Evolutionary conservation across 37 sponge, comb jelly and placozoan genomes (phyloP).

Genomic region (Ianthella basta): DNA sequence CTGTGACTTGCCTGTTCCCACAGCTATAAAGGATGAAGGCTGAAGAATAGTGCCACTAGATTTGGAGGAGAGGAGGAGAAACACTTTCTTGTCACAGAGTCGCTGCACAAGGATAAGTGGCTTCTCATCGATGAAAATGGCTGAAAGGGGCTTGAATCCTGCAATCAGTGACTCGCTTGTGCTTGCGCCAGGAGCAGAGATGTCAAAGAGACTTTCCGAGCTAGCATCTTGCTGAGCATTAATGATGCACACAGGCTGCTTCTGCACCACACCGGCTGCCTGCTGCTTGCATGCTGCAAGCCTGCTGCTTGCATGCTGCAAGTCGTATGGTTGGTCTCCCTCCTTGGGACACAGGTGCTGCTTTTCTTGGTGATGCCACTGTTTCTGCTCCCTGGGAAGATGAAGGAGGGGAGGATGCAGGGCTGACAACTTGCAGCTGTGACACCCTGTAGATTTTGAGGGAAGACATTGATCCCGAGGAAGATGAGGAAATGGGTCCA

Average conservation of each 20-base stretch:
- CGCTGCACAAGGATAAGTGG: constrained; percentile 69
- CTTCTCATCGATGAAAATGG: constrained; percentile 50
- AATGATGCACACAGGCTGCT: constrained; percentile 60
- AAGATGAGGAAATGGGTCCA: not conserved
- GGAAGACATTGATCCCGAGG: no score
- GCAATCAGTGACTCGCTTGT: not conserved
- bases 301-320: not conserved
- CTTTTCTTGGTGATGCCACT: not conserved
- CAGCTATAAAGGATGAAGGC: constrained; percentile 60
- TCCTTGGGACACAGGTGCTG: not conserved
- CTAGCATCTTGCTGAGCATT: constrained; percentile 7
- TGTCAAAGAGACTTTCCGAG: not conserved
- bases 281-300: no score
- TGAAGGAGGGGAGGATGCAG: no score
- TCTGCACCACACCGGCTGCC: constrained; percentile 71
- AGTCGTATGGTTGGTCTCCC: not conserved
- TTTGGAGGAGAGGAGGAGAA: constrained; percentile 57
- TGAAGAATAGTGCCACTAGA: constrained; percentile 2
- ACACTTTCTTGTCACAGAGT: constrained; percentile 49
- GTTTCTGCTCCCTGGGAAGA: not conserved
- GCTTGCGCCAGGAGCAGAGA: not conserved
- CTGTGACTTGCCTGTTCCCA: constrained; percentile 22
- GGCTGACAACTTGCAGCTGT: constrained; percentile 47
- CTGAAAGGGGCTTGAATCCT: constrained; percentile 50
- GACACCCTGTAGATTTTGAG: constrained; percentile 59